Percentiles rank a stretch among this genome's conserved stretches.
Conservation (phyloP, 2,797 vertebrate species). For the Pagetopsis macropterus region DNA sequence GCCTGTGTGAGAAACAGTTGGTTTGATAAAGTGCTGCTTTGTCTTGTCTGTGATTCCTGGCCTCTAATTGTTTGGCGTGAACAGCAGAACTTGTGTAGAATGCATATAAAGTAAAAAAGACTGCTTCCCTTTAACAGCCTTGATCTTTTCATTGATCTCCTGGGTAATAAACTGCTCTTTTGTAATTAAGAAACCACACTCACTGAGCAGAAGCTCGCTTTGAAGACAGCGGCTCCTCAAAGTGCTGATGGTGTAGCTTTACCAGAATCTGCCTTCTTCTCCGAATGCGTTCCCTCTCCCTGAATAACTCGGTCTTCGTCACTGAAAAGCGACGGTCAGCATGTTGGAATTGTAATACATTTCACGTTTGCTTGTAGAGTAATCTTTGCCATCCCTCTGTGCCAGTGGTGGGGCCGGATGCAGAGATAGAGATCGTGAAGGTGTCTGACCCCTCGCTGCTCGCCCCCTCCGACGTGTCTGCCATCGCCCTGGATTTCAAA, state of each 20-base stretch:
- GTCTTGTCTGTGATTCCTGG: conserved; percentile 18
- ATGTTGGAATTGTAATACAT: conserved; percentile 45
- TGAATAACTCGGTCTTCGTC: conserved; percentile 16
- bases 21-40: conserved; percentile 40
- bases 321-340: conserved; percentile 46
- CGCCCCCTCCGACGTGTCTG: conserved; percentile 82
- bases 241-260: conserved; percentile 73
- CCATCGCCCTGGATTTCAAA: conserved; percentile 92
- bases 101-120: conserved; percentile 56
- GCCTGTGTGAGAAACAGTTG: conserved; percentile 30
- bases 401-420: conserved; percentile 82
- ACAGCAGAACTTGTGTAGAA: conserved; percentile 52
- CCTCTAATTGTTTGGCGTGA: conserved; percentile 61
- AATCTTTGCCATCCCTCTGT: conserved; percentile 26
- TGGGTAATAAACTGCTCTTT: conserved; percentile 77
- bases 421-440: conserved; percentile 88
- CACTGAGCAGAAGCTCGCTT: conserved; percentile 53
- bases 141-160: conserved; percentile 80
- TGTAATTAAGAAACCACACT: conserved; percentile 77
- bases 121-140: conserved; percentile 64
- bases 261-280: conserved; percentile 23
- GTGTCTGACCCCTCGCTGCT: conserved; percentile 81
- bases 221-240: conserved; percentile 59
- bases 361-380: conserved; percentile 23
- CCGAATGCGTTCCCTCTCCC: conserved; percentile 7